phyloP scores from a whole-genome alignment of 2,113 vertebrate species.

The Odobenus rosmarus region DNA sequence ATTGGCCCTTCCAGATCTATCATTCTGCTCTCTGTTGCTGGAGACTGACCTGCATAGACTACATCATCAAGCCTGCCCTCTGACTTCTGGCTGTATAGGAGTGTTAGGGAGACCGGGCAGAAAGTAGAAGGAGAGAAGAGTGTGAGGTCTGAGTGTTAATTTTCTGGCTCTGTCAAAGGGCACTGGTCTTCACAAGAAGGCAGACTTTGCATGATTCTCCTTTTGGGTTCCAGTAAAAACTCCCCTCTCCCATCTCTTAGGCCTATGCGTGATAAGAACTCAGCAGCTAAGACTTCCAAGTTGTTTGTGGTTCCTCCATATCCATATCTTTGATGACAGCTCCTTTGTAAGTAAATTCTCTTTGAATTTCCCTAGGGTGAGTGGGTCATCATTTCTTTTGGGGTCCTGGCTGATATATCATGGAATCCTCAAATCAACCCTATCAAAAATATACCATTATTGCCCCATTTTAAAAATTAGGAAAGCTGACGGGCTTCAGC shows the following conservation, averaged over 20 bases:
- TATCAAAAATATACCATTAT: neutral
- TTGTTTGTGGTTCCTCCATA: neutral
- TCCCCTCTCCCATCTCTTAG: neutral
- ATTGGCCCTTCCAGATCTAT: neutral
- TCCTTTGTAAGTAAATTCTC: neutral
- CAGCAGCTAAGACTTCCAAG: neutral
- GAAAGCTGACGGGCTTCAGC: neutral
- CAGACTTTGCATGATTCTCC: neutral
- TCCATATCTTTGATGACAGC: neutral
- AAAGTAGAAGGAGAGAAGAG: neutral
- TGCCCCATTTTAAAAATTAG: neutral
- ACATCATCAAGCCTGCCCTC: neutral
- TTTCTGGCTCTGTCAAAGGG: neutral
- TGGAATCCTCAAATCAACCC: neutral
- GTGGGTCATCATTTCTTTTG: neutral
- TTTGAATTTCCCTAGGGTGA: neutral
- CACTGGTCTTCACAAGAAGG: neutral
- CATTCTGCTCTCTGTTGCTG: neutral
- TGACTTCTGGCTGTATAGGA: neutral
- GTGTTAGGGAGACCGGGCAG: neutral
- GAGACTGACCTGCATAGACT: neutral
- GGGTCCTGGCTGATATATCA: neutral
- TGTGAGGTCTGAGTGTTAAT: neutral
- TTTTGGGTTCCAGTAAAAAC: neutral
- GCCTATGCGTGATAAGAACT: neutral